These are phyloP conservation scores for Trachythela sp. DNA, from an alignment of 64 coral and sea anemone genomes.

Conservation along the genomic window DNA sequence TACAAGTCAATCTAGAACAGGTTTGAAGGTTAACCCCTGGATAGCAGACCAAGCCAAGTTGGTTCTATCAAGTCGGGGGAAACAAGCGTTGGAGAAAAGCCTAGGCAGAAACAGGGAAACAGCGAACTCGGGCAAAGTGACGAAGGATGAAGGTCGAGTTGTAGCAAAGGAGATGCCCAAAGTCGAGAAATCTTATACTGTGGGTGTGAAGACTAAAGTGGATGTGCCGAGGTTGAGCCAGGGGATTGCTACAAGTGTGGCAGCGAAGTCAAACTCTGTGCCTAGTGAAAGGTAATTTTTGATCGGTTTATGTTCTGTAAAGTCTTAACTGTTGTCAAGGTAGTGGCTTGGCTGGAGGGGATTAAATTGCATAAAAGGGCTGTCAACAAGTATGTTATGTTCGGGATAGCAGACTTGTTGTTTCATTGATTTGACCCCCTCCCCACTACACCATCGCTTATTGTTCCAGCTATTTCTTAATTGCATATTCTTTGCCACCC, in stretches of 20 bases:
- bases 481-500: too few relatives aligned
- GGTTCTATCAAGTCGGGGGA: constrained; percentile 64
- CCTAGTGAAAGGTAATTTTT: background rate
- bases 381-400: too few relatives aligned
- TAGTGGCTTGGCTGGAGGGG: too few relatives aligned
- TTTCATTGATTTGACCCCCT: too few relatives aligned
- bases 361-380: too few relatives aligned
- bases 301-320: background rate
- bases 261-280: background rate
- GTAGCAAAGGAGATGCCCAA: background rate
- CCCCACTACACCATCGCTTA: too few relatives aligned
- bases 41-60: constrained; percentile 87
- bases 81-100: constrained; percentile 60
- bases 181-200: background rate
- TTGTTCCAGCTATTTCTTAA: too few relatives aligned
- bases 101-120: constrained; percentile 26
- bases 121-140: background rate
- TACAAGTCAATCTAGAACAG: background rate
- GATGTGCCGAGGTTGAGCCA: background rate
- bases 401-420: too few relatives aligned
- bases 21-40: constrained; percentile 87
- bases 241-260: background rate
- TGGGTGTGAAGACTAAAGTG: background rate
- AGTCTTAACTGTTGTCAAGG: too few relatives aligned
- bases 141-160: background rate